Base-by-base conservation (phyloP, 2,113 vertebrate genomes). In the Syrmaticus mikado region DNA sequence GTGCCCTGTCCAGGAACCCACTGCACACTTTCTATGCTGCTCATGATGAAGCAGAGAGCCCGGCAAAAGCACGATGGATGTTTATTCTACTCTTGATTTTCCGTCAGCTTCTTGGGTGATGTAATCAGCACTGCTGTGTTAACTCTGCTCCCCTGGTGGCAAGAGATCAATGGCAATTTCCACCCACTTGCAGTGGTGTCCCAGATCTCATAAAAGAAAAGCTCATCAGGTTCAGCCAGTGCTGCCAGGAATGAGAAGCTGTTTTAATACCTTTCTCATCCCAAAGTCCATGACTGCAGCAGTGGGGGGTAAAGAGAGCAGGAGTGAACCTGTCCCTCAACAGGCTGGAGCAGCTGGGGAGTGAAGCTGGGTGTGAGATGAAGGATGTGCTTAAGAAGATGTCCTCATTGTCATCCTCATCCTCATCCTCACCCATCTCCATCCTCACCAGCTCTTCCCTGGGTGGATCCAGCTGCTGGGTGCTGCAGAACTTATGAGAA, bases 141-240 rank as follows among this genome's bases (percentile, higher is more conserved):
- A 46, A 60, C 70, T 64, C 71, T 85, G 64, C 34, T 82, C 50
- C 77, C 75, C 3, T 5, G 52, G 72, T 61, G 50, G 38, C 71
- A 45, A 62, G 55, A 13, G 9, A 30, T 20, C 71, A 6, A 1
- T 1, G 10, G 68, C 60, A 41, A 5, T 40, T 58, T 45, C 79
- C 64, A 74, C 21, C 14, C 28, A 1, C 67, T 43, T 3, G 3
- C n/a, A 46, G 52, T 15, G 0, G 1, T 3, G 25, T 22, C 81
- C 82, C 62, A 4, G 21, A 16, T 34, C 41, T 64, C 82, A 3
- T 27, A 45, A 8, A 81, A 40, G 52, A 55, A 46, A 20, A 48
- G 3, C 27, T 32, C 2, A 0, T 6, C 46, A 46, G 50, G n/a
- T 25, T 15, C 40, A 38, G 38, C 38, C 38, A 38, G 4, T 7